These are phyloP conservation scores for Thera obeliscata DNA, from an alignment of 2,888 invertebrate genomes.

Conservation along the genomic window DNA sequence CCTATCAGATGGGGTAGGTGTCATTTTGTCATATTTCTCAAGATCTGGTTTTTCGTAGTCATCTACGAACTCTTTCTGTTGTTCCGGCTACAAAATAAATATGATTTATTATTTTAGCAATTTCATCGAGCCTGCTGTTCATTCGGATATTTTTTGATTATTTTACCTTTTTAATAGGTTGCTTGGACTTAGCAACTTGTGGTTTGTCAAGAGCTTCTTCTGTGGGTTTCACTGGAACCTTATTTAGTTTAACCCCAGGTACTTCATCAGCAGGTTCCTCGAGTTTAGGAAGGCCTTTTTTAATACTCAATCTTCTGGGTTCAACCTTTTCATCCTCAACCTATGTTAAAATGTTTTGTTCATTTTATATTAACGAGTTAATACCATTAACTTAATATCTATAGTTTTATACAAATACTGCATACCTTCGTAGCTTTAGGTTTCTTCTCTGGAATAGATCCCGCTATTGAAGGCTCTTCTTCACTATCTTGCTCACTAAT, in stretches of 20 bases:
- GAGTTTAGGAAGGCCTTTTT: constrained; percentile 71
- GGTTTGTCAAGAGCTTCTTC: constrained; percentile 71
- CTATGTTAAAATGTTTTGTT: constrained; percentile 48
- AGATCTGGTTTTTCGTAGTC: constrained; percentile 90
- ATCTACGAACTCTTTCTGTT: constrained; percentile 84
- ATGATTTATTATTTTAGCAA: neutral
- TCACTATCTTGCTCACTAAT: constrained; percentile 76
- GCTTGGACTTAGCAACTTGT: constrained; percentile 71
- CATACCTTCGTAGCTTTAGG: constrained; percentile 58
- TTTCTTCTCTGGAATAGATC: constrained; percentile 70
- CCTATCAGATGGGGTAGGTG: constrained; percentile 72
- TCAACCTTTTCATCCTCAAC: constrained; percentile 68
- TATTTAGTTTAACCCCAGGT: constrained; percentile 72
- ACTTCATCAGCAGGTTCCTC: constrained; percentile 77
- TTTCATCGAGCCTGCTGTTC: neutral
- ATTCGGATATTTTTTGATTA: constrained; percentile 8
- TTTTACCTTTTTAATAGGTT: constrained; percentile 69
- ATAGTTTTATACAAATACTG: neutral
- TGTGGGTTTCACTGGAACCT: constrained; percentile 66
- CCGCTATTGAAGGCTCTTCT: constrained; percentile 70
- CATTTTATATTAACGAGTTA: neutral
- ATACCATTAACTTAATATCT: neutral
- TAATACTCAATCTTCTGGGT: constrained; percentile 68
- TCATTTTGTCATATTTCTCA: constrained; percentile 87
- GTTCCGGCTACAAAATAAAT: constrained; percentile 65